phyloP scores from a whole-genome alignment of 2,888 invertebrate species.

The Cerastis rubricosa region DNA sequence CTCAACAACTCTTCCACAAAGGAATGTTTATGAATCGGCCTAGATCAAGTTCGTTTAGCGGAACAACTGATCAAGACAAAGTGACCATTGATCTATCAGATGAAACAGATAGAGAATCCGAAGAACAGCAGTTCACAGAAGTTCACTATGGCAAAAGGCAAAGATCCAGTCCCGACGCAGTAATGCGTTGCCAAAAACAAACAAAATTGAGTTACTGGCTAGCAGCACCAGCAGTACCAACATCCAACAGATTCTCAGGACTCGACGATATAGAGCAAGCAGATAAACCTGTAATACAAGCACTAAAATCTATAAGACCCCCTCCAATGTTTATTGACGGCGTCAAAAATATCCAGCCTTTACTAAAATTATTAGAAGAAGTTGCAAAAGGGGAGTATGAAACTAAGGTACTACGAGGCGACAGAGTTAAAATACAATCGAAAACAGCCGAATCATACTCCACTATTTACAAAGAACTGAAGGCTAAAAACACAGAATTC shows the following conservation, averaged over 20 bases:
- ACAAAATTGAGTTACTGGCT: constrained; percentile 14
- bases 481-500: constrained; percentile 2
- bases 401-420: background rate
- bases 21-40: constrained; percentile 1
- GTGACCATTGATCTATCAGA: background rate
- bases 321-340: too few relatives aligned
- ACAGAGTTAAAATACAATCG: constrained; percentile 10
- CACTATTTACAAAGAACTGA: constrained; percentile 7
- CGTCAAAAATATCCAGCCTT: too few relatives aligned
- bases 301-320: background rate
- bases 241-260: constrained; percentile 7
- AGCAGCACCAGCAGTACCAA: constrained; percentile 8
- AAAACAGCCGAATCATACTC: constrained; percentile 4
- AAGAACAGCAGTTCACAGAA: constrained; percentile 9
- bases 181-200: constrained; percentile 1
- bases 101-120: constrained; percentile 2
- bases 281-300: background rate
- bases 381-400: background rate
- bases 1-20: constrained; percentile 12
- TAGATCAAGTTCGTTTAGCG: constrained; percentile 8
- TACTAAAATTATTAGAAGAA: background rate
- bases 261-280: constrained; percentile 1
- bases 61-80: constrained; percentile 8
- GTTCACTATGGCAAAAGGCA: constrained; percentile 7
- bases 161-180: constrained; percentile 5